Conservation (phyloP, 2,888 invertebrate genomes). For the Saturnia pavonia region DNA sequence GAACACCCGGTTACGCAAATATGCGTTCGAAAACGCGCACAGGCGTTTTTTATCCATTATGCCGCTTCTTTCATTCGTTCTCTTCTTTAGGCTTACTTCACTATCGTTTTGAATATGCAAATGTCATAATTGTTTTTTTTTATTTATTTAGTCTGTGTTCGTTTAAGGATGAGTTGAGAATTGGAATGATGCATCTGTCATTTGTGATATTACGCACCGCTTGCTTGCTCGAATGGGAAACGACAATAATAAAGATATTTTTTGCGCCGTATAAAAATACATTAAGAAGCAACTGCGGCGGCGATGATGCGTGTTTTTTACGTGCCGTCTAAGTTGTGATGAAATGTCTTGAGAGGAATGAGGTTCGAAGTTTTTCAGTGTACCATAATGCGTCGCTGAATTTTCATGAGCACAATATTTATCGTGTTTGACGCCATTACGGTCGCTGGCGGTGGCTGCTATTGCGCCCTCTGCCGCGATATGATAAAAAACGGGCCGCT, state of each 20-base stretch:
- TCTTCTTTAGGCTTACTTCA: slow-evolving; percentile 55
- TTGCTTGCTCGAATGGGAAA: slow-evolving; percentile 34
- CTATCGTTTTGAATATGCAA: slow-evolving; percentile 70
- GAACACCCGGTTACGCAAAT: slow-evolving; percentile 65
- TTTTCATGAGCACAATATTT: slow-evolving; percentile 76
- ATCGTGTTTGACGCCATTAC: slow-evolving; percentile 68
- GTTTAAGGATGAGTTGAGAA: slow-evolving; percentile 33
- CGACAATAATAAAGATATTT: slow-evolving; percentile 20
- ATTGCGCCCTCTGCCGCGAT: slow-evolving; percentile 64
- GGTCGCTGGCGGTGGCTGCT: slow-evolving; percentile 41
- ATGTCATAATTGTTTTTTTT: slow-evolving; percentile 70
- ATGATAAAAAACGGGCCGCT: slow-evolving; percentile 67
- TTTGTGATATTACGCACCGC: slow-evolving; percentile 70
- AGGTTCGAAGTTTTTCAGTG: slow-evolving; percentile 56
- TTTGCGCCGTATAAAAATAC: slow-evolving; percentile 42
- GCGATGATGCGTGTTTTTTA: slow-evolving; percentile 45
- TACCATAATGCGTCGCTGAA: slow-evolving; percentile 63
- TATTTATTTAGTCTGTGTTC: slow-evolving; percentile 32
- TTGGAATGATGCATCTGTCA: slow-evolving; percentile 76
- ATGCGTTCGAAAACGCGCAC: slow-evolving; percentile 66
- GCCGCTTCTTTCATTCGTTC: slow-evolving; percentile 54
- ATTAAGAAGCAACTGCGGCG: slow-evolving; percentile 49
- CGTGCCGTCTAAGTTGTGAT: slow-evolving; percentile 51
- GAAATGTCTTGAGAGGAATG: slow-evolving; percentile 60
- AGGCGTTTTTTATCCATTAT: slow-evolving; percentile 47